phyloP scores from a whole-genome alignment of 2,113 vertebrate genomes.

The Sardina pilchardus region DNA sequence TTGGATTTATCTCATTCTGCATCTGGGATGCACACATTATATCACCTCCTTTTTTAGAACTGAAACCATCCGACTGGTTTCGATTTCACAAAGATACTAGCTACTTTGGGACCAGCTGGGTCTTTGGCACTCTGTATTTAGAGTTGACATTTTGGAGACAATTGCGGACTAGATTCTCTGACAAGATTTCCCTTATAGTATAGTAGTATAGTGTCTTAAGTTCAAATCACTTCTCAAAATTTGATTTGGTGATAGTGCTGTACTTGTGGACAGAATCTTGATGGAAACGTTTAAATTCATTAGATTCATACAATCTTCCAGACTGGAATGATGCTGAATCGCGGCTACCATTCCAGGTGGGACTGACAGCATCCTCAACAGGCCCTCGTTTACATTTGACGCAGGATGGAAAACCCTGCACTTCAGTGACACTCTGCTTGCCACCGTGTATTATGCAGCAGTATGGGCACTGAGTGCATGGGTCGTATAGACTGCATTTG shows the following conservation, averaged over 20 bases:
- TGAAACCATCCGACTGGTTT: background rate
- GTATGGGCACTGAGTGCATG: no score
- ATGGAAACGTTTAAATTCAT: background rate
- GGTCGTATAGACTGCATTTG: no score
- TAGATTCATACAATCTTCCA: background rate
- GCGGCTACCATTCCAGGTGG: background rate
- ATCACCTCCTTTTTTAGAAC: background rate
- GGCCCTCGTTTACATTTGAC: background rate
- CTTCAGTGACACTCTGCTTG: background rate
- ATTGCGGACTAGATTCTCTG: background rate
- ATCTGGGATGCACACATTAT: background rate
- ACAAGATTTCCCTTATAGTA: background rate
- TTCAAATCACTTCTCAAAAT: background rate
- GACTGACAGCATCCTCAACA: background rate
- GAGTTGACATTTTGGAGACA: background rate
- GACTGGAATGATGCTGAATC: background rate
- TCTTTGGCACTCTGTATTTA: background rate
- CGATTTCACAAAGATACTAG: background rate
- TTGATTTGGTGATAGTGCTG: no score
- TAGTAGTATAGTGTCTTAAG: background rate
- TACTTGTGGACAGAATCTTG: no score
- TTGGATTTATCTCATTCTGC: background rate
- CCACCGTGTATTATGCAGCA: background rate
- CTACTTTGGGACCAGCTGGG: background rate
- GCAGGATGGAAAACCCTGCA: background rate